Conservation (phyloP, 2,888 invertebrate species). For the Drosophila longiperda region DNA sequence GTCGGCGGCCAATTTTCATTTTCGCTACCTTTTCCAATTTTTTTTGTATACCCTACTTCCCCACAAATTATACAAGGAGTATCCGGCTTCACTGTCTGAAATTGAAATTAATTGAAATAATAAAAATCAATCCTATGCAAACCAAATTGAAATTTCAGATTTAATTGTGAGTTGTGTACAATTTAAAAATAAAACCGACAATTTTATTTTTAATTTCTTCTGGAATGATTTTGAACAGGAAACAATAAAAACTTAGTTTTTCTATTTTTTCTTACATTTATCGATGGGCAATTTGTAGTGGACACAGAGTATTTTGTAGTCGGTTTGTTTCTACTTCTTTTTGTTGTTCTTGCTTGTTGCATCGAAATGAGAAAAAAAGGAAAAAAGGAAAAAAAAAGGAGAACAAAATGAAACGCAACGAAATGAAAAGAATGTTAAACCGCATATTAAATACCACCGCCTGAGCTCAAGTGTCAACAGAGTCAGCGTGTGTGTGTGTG, state of each 20-base stretch:
- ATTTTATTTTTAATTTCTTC: background rate
- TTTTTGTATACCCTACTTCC: background rate
- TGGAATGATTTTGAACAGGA: background rate
- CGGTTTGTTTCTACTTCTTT: background rate
- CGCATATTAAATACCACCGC: conserved; percentile 82
- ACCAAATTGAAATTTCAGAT: background rate
- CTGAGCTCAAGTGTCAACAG: conserved; percentile 82
- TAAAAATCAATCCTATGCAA: background rate
- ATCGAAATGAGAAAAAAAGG: conserved; percentile 30
- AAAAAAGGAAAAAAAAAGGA: conserved; percentile 30
- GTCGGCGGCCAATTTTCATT: conserved; percentile 66
- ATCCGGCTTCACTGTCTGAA: background rate
- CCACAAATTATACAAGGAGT: background rate
- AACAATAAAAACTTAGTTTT: background rate
- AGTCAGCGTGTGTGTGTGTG: conserved; percentile 35
- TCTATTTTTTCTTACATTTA: background rate
- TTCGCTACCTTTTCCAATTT: conserved; percentile 58
- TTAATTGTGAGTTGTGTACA: background rate
- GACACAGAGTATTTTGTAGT: background rate
- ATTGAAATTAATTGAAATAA: background rate
- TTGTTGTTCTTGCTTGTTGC: conserved; percentile 26
- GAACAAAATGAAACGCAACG: conserved; percentile 41
- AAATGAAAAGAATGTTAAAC: conserved; percentile 72
- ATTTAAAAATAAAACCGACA: background rate
- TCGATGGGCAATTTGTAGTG: background rate